A percentile compares a stretch with the other conserved stretches of the same genome.
Conservation (phyloP, 2,888 invertebrate genomes). For the Lasioglossum lativentre region DNA sequence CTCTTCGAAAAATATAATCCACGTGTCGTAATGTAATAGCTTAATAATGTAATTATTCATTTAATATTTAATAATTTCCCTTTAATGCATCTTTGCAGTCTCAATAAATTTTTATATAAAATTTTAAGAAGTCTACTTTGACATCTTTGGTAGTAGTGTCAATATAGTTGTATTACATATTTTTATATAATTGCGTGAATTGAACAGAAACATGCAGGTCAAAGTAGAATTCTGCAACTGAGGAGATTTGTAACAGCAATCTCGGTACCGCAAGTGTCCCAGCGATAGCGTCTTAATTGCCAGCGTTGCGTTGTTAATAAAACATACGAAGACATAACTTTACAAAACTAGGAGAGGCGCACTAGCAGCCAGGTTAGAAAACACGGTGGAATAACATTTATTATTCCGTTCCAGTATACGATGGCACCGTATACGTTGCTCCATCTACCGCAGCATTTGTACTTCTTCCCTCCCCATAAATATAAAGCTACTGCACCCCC, state of each 20-base stretch:
- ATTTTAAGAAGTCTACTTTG: no score
- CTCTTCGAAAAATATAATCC: no score
- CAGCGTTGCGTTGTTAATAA: background rate
- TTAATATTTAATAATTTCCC: no score
- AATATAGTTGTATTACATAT: no score
- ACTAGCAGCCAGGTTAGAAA: background rate
- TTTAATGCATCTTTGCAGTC: no score
- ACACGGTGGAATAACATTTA: slow-evolving; percentile 23
- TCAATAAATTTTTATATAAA: no score
- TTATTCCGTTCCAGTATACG: slow-evolving; percentile 18
- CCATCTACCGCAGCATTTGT: slow-evolving; percentile 33
- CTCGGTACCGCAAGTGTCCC: background rate
- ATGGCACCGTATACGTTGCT: slow-evolving; percentile 17
- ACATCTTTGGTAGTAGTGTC: no score
- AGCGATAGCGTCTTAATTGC: background rate
- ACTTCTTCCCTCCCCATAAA: slow-evolving; percentile 36
- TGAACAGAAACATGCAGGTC: no score
- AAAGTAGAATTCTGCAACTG: background rate
- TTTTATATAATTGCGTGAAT: no score
- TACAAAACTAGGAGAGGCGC: background rate
- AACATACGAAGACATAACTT: background rate
- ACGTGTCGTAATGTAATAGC: background rate
- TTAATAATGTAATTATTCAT: no score
- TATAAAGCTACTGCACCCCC: slow-evolving; percentile 29
- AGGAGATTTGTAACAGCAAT: background rate